phyloP scores from a whole-genome alignment of 2,113 vertebrate species.

The Corythornis vintsioides region DNA sequence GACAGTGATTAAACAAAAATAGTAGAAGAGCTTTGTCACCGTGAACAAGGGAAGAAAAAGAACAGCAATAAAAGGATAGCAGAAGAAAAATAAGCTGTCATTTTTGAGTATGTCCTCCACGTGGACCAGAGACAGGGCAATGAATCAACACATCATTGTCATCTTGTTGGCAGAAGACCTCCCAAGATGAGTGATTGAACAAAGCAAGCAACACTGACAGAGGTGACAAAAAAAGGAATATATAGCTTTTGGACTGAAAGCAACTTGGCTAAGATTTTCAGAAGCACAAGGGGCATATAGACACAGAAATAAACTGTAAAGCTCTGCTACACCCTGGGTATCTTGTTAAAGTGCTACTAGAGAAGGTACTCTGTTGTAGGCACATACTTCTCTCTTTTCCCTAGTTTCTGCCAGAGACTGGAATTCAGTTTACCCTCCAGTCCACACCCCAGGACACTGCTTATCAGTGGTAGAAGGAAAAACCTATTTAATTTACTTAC shows the following conservation, averaged over 20 bases:
- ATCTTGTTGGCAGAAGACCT: conserved; percentile 1
- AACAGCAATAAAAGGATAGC: not conserved
- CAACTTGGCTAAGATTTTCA: not conserved
- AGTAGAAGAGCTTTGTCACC: not conserved
- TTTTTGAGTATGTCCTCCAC: not conserved
- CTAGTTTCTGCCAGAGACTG: not conserved
- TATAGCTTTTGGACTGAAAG: not conserved
- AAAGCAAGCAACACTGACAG: not conserved
- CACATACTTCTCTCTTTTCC: not conserved
- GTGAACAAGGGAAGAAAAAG: not conserved
- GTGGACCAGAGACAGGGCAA: not conserved
- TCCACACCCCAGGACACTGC: not conserved
- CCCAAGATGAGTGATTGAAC: not conserved
- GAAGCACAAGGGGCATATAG: not conserved
- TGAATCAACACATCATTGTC: conserved; percentile 19
- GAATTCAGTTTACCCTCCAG: not conserved
- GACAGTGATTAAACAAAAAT: not conserved
- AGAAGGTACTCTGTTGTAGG: not conserved
- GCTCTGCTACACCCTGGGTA: not conserved
- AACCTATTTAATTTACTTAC: conserved; percentile 41
- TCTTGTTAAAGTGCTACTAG: not conserved
- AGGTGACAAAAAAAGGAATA: not conserved
- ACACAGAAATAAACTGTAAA: not conserved
- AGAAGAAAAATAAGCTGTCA: not conserved
- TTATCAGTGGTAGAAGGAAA: conserved; percentile 18